Evolutionary conservation across 2,113 vertebrate genomes (phyloP), one percentile per base, ranked within the genome.

Genomic region (Lophura nycthemera): DNA sequence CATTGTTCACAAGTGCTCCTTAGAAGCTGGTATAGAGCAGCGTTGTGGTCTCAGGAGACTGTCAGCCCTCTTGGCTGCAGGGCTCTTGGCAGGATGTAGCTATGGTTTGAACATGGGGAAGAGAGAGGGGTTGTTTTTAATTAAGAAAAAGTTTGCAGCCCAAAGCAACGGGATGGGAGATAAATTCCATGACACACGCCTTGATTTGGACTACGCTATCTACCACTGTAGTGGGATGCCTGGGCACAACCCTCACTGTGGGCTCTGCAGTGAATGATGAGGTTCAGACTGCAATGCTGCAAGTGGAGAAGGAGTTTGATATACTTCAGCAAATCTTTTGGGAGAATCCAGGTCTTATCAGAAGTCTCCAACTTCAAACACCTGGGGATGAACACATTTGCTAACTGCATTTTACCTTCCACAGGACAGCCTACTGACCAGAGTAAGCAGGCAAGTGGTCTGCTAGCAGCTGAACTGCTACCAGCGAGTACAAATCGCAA

Each of bases 121-220:
- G 97, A 97, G 97, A 97, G 97, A 97, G 97, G 97, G 96, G 97
- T 96, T 77, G 97, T 93, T 97, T 97, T 97, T 97, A 97, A 96
- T 93, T 96, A 80, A 94, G 89, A 85, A 96, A 96, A 92, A 92
- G 95, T 59, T 67, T 72, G 97, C 91, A 96, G 96, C 97, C 97
- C 97, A 96, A 95, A 97, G 94, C 95, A 87, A 96, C 95, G 97
- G 97, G 96, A 96, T 97, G 97, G 97, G 96, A 96, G 96, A 94
- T 94, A 95, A 93, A 93, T 93, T 96, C 97, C 97, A 96, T 96
- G 96, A 96, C 85, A 96, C 88, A 95, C 77, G 80, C 88, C 89
- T 92, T 16, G 71, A 38, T 47, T 93, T 78, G 94, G 86, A 80
- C 87, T 86, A 83, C 18, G 1, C 90, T 95, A 84, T 17, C 92